A percentile compares a stretch with the other conserved stretches of the same genome.
These are phyloP conservation scores for Syngnathus acus DNA, from an alignment of 2,797 vertebrate species.

Conservation along the genomic window DNA sequence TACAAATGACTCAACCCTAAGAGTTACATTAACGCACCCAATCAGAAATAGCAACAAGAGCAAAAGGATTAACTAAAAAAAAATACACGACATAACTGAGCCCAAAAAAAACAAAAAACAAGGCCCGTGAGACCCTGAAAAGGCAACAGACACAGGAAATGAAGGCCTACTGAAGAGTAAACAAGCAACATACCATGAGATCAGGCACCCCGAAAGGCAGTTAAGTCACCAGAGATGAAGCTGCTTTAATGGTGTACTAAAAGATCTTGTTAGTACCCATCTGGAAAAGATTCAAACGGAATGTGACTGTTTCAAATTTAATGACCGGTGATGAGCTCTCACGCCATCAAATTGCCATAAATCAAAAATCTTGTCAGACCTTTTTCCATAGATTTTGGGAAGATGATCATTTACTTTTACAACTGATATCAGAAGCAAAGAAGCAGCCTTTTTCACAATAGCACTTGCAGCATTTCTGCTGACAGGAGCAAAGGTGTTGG, in stretches of 20 bases:
- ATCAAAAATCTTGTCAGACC: too few relatives aligned
- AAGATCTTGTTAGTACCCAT: constrained; percentile 50
- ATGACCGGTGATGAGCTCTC: constrained; percentile 44
- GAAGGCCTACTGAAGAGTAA: constrained; percentile 56
- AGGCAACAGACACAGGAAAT: constrained; percentile 65
- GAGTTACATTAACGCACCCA: background rate
- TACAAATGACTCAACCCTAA: too few relatives aligned
- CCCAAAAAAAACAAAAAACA: constrained; percentile 50
- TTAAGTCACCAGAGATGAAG: constrained; percentile 58
- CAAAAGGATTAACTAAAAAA: background rate
- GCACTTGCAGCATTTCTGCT: constrained; percentile 33
- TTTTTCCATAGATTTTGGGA: too few relatives aligned
- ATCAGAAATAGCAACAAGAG: background rate
- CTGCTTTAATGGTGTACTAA: constrained; percentile 57
- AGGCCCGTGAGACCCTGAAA: constrained; percentile 25
- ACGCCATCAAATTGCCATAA: constrained; percentile 18
- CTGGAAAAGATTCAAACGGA: constrained; percentile 65
- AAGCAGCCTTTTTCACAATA: constrained; percentile 16
- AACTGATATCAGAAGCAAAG: constrained; percentile 12
- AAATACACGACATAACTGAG: constrained; percentile 26
- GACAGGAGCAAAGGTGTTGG: constrained; percentile 38
- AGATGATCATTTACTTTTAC: background rate
- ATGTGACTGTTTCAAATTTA: constrained; percentile 50
- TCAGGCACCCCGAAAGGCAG: constrained; percentile 53
- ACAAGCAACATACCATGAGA: constrained; percentile 66